Percentiles rank a stretch among this genome's conserved stretches.
phyloP scores from a whole-genome alignment of 2,797 vertebrate genomes.

The Periparus ater region DNA sequence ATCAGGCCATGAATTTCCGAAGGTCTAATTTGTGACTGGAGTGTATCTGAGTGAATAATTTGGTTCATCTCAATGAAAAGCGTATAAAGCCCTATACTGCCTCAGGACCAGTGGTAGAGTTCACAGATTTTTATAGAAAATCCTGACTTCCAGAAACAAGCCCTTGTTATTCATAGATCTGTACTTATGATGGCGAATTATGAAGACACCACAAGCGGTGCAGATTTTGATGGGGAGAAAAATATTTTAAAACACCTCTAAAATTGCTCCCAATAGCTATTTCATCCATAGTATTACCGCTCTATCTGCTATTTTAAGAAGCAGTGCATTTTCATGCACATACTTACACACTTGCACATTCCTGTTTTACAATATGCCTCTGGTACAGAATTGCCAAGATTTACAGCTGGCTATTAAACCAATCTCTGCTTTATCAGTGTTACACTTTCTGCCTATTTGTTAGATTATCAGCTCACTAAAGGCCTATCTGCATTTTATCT shows the following conservation, averaged over 20 bases:
- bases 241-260: constrained; percentile 39
- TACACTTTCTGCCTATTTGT: constrained; percentile 60
- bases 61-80: background rate
- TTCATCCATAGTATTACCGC: background rate
- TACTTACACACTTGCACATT: constrained; percentile 6
- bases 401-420: constrained; percentile 56
- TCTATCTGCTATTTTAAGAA: constrained; percentile 49
- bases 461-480: constrained; percentile 61
- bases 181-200: background rate
- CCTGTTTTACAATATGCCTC: background rate
- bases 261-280: constrained; percentile 31
- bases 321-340: background rate
- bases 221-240: background rate
- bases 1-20: background rate
- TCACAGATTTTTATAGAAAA: background rate
- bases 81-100: background rate
- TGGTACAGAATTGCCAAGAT: constrained; percentile 35
- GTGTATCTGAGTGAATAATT: background rate
- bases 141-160: background rate
- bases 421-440: constrained; percentile 46
- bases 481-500: constrained; percentile 61
- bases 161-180: background rate
- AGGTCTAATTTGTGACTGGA: background rate
- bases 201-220: background rate
- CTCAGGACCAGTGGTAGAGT: background rate